Evolutionary conservation across 2,797 vertebrate genomes (phyloP).

Genomic region (Gastrophryne carolinensis): DNA sequence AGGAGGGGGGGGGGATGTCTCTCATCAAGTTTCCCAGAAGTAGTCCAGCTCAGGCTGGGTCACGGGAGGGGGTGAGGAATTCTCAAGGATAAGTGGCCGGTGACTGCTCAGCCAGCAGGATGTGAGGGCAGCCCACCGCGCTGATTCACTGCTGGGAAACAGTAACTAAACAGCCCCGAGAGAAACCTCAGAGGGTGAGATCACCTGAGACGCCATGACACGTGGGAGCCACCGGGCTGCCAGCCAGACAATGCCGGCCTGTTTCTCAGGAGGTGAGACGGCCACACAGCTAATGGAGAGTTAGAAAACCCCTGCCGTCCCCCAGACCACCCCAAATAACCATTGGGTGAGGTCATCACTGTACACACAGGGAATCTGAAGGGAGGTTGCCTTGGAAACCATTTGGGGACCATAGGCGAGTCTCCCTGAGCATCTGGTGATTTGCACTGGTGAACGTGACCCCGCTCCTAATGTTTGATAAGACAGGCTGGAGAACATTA

Average conservation of each 20-base stretch:
- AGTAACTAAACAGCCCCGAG: conserved; percentile 14
- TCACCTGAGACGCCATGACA: background rate
- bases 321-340: no score
- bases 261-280: no score
- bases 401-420: no score
- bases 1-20: background rate
- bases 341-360: no score
- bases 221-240: background rate
- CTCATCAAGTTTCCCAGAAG: conserved; percentile 30
- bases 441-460: no score
- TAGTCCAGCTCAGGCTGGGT: background rate
- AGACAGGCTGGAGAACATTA: no score
- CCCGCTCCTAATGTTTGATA: no score
- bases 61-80: conserved; percentile 1
- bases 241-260: background rate
- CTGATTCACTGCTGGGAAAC: conserved; percentile 46
- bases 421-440: no score
- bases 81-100: background rate
- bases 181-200: conserved; percentile 26
- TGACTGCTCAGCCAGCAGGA: conserved; percentile 36
- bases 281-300: no score
- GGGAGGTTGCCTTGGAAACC: no score
- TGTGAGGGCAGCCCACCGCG: conserved; percentile 23
- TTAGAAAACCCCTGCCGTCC: no score
- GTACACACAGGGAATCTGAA: no score